Percentiles rank a stretch among this genome's conserved stretches.
Evolutionary conservation across 30 jellyfish, hydroid and myxozoan genomes (phyloP).

Genomic region (Aurelia sp.): DNA sequence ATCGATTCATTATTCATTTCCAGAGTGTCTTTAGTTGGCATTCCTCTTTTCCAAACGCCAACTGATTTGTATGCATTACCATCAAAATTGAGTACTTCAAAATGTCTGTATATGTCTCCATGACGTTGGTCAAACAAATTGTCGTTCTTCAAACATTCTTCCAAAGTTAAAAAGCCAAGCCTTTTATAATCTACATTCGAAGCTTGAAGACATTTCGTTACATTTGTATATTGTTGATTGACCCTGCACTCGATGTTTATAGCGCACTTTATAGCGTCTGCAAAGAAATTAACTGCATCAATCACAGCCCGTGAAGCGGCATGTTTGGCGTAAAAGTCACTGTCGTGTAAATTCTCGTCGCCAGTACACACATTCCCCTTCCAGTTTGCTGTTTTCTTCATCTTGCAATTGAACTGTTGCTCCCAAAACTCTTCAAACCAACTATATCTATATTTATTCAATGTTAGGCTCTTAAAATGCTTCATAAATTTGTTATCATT

Average conservation of each 20-base stretch:
- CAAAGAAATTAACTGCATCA: conserved; percentile 38
- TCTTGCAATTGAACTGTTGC: conserved; percentile 27
- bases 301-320: conserved; percentile 49
- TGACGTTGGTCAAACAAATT: neutral
- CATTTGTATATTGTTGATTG: neutral
- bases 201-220: neutral
- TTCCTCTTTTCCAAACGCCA: neutral
- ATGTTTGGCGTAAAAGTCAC: conserved; percentile 18
- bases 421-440: conserved; percentile 76
- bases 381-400: no score
- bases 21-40: neutral
- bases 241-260: neutral
- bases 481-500: neutral
- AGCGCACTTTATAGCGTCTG: neutral
- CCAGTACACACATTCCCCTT: conserved; percentile 26
- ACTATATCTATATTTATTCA: conserved; percentile 2
- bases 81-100: conserved; percentile 10
- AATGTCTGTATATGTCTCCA: neutral
- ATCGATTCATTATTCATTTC: neutral
- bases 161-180: neutral
- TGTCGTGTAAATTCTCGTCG: conserved; percentile 22
- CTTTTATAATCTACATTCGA: neutral
- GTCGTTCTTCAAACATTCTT: neutral
- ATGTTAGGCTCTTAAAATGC: conserved; percentile 38
- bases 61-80: neutral